Percentiles rank a stretch among this genome's conserved stretches.
Evolutionary conservation across 2,113 vertebrate species (phyloP).

Genomic region (Neodon shergylaensis): DNA sequence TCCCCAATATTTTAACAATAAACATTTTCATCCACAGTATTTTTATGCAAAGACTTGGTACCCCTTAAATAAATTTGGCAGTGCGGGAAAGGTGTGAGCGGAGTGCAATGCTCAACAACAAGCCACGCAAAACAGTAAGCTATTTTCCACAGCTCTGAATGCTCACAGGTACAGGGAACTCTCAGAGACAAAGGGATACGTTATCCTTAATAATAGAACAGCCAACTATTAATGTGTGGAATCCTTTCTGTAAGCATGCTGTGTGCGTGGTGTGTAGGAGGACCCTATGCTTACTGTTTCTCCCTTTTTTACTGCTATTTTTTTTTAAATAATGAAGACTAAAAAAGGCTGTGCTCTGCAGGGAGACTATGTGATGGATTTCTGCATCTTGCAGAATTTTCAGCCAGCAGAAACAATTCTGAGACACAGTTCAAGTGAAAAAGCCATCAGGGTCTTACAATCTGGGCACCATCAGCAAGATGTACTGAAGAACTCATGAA

Average conservation of each 20-base stretch:
- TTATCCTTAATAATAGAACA: not conserved
- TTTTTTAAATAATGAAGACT: not conserved
- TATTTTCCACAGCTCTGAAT: not conserved
- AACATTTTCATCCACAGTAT: not conserved
- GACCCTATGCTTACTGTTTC: not conserved
- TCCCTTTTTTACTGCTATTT: not conserved
- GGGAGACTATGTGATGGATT: not conserved
- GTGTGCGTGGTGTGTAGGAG: not conserved
- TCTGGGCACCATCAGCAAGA: not conserved
- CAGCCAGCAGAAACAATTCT: not conserved
- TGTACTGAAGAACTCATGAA: not conserved
- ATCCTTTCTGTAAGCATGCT: not conserved
- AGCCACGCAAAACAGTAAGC: not conserved
- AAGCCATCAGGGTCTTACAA: not conserved
- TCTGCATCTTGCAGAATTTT: slow-evolving; percentile 6
- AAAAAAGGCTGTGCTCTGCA: not conserved
- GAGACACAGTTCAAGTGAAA: slow-evolving; percentile 12
- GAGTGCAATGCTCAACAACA: not conserved
- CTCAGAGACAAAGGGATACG: not conserved
- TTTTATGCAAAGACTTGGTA: not conserved
- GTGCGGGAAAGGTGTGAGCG: not conserved
- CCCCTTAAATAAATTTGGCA: not conserved
- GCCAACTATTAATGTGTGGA: not conserved
- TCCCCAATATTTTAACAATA: not conserved
- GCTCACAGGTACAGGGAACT: not conserved